Evolutionary conservation across 2,888 invertebrate species (phyloP).

Genomic region (Phyto melanocephala): DNA sequence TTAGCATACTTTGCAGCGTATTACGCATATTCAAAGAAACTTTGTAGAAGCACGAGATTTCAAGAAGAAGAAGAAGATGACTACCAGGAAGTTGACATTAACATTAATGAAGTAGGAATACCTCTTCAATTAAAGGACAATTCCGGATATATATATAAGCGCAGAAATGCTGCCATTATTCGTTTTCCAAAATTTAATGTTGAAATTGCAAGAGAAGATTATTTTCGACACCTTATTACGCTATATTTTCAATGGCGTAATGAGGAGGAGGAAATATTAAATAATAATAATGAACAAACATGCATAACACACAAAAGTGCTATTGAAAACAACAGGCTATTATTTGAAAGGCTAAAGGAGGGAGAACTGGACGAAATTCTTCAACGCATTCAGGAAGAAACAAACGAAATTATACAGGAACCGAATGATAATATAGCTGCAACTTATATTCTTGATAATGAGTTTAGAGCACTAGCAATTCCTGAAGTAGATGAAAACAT

Average conservation of each 20-base stretch:
- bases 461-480: slow-evolving; percentile 30
- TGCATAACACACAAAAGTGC: neutral
- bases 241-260: slow-evolving; percentile 3
- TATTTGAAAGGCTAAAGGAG: slow-evolving; percentile 1
- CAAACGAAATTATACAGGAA: neutral
- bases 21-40: neutral
- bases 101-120: neutral
- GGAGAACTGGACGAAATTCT: slow-evolving; percentile 23
- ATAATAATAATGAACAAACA: neutral
- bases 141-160: neutral
- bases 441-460: slow-evolving; percentile 25
- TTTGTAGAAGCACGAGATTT: neutral
- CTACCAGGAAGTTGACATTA: neutral
- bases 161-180: neutral
- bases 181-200: neutral
- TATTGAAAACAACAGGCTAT: neutral
- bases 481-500: slow-evolving; percentile 13
- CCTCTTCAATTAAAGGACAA: neutral
- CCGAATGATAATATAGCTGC: neutral
- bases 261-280: neutral
- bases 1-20: slow-evolving; percentile 27
- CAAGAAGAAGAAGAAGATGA: no score
- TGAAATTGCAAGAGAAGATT: neutral
- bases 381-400: neutral
- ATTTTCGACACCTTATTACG: neutral